These are phyloP conservation scores for Protobothrops flavoviridis DNA, from an alignment of 2,113 vertebrate genomes.

Conservation along the genomic window DNA sequence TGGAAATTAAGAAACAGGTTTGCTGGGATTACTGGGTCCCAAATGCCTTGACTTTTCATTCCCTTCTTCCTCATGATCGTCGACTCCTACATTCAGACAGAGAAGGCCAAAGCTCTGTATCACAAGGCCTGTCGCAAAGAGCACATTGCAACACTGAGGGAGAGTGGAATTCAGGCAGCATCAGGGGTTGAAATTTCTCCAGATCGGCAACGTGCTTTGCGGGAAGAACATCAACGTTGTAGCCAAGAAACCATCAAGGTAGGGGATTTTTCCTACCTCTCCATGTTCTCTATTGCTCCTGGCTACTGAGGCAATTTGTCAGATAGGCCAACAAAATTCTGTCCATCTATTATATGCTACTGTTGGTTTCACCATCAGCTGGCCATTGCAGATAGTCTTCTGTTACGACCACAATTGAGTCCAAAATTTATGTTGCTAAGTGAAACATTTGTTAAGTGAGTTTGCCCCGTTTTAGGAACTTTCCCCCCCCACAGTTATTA, in stretches of 20 bases:
- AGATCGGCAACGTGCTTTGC: conserved; percentile 70
- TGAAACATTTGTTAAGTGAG: neutral
- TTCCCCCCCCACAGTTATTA: neutral
- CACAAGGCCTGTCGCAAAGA: conserved; percentile 71
- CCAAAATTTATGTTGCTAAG: neutral
- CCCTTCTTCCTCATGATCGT: neutral
- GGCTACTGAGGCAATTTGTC: neutral
- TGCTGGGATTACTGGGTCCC: neutral
- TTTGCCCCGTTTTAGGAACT: neutral
- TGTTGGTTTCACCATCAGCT: neutral
- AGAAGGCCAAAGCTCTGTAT: conserved; percentile 66
- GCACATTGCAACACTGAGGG: conserved; percentile 65
- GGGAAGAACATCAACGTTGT: conserved; percentile 62
- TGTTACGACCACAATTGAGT: neutral
- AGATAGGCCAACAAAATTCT: neutral
- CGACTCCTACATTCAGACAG: conserved; percentile 59
- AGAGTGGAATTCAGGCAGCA: conserved; percentile 67
- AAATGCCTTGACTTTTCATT: neutral
- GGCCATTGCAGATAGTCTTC: neutral
- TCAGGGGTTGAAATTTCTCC: conserved; percentile 62
- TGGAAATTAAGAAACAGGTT: neutral
- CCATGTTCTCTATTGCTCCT: neutral
- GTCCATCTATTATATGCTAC: neutral
- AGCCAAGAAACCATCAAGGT: conserved; percentile 69
- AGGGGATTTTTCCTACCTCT: neutral